Conservation (phyloP, 2,797 vertebrate species). For the Acrossocheilus wenchowensis region DNA sequence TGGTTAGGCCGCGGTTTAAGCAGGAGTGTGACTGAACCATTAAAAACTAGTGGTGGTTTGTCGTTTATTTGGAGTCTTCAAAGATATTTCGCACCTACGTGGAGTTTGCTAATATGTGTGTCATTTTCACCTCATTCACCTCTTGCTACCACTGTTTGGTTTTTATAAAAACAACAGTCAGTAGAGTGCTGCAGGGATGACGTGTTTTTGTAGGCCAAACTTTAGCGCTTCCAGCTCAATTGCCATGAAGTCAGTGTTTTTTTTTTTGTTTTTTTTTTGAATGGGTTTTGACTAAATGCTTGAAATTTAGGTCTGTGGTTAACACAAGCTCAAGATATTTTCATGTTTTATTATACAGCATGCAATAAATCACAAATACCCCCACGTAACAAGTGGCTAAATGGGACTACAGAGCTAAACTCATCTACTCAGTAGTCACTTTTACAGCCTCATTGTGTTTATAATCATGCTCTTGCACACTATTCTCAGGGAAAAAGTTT, state of each 20-base stretch:
- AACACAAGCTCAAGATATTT: background rate
- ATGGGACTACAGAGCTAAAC: background rate
- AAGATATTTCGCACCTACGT: background rate
- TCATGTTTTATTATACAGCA: background rate
- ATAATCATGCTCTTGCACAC: background rate
- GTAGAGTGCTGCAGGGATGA: background rate
- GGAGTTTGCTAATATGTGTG: background rate
- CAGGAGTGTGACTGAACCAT: slow-evolving; percentile 2
- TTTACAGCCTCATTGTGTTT: slow-evolving; percentile 2
- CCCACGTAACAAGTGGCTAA: background rate
- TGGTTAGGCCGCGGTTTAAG: background rate
- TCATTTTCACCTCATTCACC: background rate
- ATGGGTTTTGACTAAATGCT: background rate
- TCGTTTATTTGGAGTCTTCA: background rate
- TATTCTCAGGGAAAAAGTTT: background rate
- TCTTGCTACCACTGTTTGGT: background rate
- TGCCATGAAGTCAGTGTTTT: background rate
- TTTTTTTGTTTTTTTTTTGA: too few species aligned
- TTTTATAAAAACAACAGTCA: background rate
- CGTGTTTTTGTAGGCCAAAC: background rate
- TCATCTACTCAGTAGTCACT: background rate
- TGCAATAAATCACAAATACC: background rate
- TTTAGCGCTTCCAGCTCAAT: background rate
- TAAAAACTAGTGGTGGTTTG: background rate
- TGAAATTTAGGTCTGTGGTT: background rate